A percentile compares a stretch with the other conserved stretches of the same genome.
Conservation (phyloP, 2,797 vertebrate species). For the Picus viridis region DNA sequence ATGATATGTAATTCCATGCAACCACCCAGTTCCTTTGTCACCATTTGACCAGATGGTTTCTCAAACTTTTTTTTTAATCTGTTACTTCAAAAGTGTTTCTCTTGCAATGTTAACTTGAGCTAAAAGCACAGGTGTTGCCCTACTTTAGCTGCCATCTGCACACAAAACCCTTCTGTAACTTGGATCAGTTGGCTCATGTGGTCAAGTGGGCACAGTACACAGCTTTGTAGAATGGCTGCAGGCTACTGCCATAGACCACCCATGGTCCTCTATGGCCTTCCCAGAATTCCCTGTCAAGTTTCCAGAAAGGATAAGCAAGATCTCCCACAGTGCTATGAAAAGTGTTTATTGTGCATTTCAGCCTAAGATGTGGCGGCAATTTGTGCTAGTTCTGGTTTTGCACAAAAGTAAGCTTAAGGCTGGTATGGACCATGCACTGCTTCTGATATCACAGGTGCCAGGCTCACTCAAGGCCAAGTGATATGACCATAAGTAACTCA, state of each 20-base stretch:
- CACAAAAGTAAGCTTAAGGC: rapidly evolving
- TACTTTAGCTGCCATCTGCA: constrained; percentile 44
- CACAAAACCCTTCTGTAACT: background rate
- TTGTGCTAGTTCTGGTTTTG: background rate
- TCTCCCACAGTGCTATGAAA: background rate
- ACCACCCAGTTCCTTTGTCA: background rate
- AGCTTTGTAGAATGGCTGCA: background rate
- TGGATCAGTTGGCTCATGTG: background rate
- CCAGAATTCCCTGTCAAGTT: background rate
- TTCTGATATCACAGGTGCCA: background rate
- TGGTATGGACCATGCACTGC: rapidly evolving
- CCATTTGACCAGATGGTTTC: background rate
- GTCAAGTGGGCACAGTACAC: background rate
- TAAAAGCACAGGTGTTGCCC: constrained; percentile 48
- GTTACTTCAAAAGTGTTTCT: background rate
- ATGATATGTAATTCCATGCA: background rate
- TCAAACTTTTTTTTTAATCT: background rate
- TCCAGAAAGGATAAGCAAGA: background rate
- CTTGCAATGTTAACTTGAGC: background rate
- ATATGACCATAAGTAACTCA: background rate
- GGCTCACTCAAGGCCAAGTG: background rate
- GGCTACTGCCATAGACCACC: background rate
- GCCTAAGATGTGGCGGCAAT: background rate
- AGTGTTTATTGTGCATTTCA: background rate
- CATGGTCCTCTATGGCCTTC: background rate